Evolutionary conservation across 2,113 vertebrate species (phyloP), one percentile per base, ranked within the genome.

Genomic region (Ameiurus melas): DNA sequence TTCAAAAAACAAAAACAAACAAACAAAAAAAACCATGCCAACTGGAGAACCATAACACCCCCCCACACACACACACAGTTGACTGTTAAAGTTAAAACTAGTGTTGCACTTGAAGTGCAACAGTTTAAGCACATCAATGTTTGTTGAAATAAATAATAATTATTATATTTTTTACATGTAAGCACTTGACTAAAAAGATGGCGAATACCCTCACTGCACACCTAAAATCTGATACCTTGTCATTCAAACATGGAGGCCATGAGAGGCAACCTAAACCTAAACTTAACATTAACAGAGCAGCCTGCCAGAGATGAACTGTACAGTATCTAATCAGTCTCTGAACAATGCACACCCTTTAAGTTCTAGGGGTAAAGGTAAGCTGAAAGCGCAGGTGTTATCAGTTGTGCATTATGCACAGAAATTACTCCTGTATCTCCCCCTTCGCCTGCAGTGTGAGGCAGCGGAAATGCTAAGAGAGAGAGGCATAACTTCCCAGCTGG

Each of bases 401-500:
- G 33, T 81, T 81, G 86, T 89, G 87, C 86, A 92, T 60, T 85
- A 82, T 85, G 71, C 62, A 57, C 87, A 87, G 77, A 92, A 93
- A 94, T 94, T 93, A 95, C 30, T 25, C 36, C 55, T 55, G 73
- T 79, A 83, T 90, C 64, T 75, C 60, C 83, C 39, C 58, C 33
- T 43, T 89, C 19, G 55, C 30, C 81, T 84, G 16, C 88, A 86
- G 92, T 92, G 92, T 91, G 86, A 91, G 87, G 83, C 47, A 81
- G 83, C 19, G 10, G 88, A 93, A 87, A 87, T 62, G 91, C 89
- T 89, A 47, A 47, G 68, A 90, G 90, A 93, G 84, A 62, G 84
- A 92, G 92, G 91, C 93, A 93, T 91, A 90, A 85, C 91, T 90
- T 93, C 87, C 91, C 85, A 90, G 92, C 91, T 91, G 78, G 57